A percentile compares a stretch with the other conserved stretches of the same genome.
Evolutionary conservation across 2,888 invertebrate genomes (phyloP).

Genomic region (Trichogramma dendrolimi): DNA sequence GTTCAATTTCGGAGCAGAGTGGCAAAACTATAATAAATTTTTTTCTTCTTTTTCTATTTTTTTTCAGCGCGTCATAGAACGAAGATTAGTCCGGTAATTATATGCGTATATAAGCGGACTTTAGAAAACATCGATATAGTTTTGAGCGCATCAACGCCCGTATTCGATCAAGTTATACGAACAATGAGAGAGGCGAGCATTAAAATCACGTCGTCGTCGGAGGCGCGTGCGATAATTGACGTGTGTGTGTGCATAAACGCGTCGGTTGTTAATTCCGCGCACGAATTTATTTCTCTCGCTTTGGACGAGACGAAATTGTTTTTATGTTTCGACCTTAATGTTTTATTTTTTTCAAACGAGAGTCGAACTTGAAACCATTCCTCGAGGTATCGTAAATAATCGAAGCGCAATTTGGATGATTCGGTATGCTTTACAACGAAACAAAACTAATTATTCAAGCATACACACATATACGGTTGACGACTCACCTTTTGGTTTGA

Average conservation of each 20-base stretch:
- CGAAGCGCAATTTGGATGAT: background rate
- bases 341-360: too few relatives aligned
- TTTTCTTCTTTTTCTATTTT: background rate
- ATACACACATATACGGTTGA: too few relatives aligned
- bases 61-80: background rate
- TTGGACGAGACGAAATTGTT: too few relatives aligned
- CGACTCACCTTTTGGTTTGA: conserved; percentile 41
- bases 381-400: background rate
- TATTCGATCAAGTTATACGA: background rate
- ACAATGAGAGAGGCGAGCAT: background rate
- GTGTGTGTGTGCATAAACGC: too few relatives aligned
- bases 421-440: background rate
- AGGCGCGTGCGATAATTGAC: background rate
- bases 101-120: background rate
- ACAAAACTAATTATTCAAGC: too few relatives aligned
- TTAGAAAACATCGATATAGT: background rate
- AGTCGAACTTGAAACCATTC: too few relatives aligned
- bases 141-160: background rate
- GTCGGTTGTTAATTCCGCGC: background rate
- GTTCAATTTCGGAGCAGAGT: too few relatives aligned
- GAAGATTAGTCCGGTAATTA: too few relatives aligned
- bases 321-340: too few relatives aligned
- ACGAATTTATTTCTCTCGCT: too few relatives aligned
- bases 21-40: conserved; percentile 9
- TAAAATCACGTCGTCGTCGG: background rate